Base-by-base conservation (phyloP, 2,888 invertebrate species). In the Mesorhabditis spiculigera region DNA sequence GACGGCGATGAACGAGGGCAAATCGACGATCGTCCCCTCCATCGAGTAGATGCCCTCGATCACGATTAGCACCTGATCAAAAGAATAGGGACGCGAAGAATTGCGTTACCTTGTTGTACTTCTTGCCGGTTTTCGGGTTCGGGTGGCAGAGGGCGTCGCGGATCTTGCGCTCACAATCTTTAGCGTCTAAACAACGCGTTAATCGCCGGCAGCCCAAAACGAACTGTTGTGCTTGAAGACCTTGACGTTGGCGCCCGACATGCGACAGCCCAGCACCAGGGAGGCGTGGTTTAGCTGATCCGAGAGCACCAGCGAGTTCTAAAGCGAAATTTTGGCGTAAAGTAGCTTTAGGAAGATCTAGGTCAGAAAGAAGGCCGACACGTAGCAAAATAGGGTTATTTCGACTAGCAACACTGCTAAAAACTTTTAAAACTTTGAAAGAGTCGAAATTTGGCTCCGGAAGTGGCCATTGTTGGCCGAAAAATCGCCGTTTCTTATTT, bases 201-300 rank as follows among this genome's bases (percentile, higher is more conserved):
- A 28, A 28, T 28, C 28, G 28, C 28, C 28, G 28, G 28, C 28
- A 28, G 28, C 28, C n/a, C n/a, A 13, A 13, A 50, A 50, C 87
- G 83, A 90, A 89, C 88, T 86, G 78, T 89, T 89, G 75, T 89
- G 89, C 77, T 87, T 87, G 88, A 95, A 96, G 74, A 95, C 93
- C 86, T 91, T 90, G 72, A 93, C 92, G 44, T 91, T 89, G 69
- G 93, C 94, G 42, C 90, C 92, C 43, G 95, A 93, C 73, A 97
- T 88, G 72, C 93, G 90, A 83, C 95, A 90, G 1, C 97, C 97
- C 68, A 97, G 90, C 85, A 96, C 95, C 43, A 98, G 90, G 43
- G 95, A 95, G 0, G 96, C 94, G 88, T 98, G 97, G 89, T 97
- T 98, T 86, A 93, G 92, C 86, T 93, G 93, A 89, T 98, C 97